phyloP scores from a whole-genome alignment of 2,888 invertebrate species.

The Melipona beecheii region DNA sequence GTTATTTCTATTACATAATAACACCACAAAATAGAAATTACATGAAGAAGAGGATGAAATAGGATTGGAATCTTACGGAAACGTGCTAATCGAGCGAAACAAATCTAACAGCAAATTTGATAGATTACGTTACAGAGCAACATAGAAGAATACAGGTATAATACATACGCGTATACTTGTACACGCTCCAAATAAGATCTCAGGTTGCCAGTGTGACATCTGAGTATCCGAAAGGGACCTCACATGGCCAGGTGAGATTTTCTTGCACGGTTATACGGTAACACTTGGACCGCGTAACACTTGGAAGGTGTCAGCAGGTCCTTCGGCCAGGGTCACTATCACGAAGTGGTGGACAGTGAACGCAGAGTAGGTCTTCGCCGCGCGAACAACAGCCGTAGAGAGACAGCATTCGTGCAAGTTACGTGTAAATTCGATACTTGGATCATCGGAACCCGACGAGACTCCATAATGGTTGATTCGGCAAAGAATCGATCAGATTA shows the following conservation, averaged over 20 bases:
- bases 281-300: constrained; percentile 76
- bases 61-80: not conserved
- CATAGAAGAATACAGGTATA: constrained; percentile 34
- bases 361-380: constrained; percentile 68
- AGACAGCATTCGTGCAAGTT: constrained; percentile 60
- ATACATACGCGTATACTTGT: constrained; percentile 31
- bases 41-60: not conserved
- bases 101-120: constrained; percentile 31
- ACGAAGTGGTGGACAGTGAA: constrained; percentile 57
- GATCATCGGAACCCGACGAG: constrained; percentile 71
- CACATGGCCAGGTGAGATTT: constrained; percentile 74
- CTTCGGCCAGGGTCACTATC: constrained; percentile 68
- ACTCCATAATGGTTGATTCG: constrained; percentile 36
- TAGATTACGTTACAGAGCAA: constrained; percentile 34
- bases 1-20: not conserved
- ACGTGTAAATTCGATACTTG: constrained; percentile 69
- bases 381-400: constrained; percentile 38
- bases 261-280: constrained; percentile 71
- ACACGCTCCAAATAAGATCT: constrained; percentile 74
- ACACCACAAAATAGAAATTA: not conserved
- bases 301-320: constrained; percentile 80
- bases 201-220: constrained; percentile 76
- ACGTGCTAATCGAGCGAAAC: constrained; percentile 18
- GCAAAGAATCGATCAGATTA: constrained; percentile 49
- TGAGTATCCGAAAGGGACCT: constrained; percentile 76